These are phyloP conservation scores for Porites rus DNA, from an alignment of 92 coral and sea anemone species.

Conservation along the genomic window DNA sequence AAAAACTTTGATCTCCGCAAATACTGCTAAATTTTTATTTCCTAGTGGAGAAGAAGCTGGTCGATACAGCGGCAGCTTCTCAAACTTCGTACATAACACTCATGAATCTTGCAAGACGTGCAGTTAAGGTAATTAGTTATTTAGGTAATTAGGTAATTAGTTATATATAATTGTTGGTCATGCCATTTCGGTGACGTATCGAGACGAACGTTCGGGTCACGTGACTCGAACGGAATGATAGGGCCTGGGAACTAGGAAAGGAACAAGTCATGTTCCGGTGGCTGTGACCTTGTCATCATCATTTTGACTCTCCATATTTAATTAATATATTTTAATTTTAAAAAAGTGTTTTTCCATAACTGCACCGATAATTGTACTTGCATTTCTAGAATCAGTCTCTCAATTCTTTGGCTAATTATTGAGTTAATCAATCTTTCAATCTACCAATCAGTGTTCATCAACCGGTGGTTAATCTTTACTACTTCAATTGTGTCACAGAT, in stretches of 20 bases:
- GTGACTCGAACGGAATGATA: too few species aligned
- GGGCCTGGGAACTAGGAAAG: too few species aligned
- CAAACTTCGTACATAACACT: conserved; percentile 61
- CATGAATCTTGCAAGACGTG: conserved; percentile 64
- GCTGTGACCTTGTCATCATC: too few species aligned
- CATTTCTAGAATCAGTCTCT: background rate
- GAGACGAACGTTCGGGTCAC: too few species aligned
- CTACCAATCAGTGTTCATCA: background rate
- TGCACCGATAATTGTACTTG: too few species aligned
- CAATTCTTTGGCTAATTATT: background rate
- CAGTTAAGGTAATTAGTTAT: conserved; percentile 64
- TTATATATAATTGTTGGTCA: too few species aligned
- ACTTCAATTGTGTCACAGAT: conserved; percentile 37
- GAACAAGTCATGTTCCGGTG: too few species aligned
- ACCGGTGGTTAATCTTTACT: background rate
- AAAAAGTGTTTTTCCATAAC: too few species aligned
- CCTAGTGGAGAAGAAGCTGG: conserved; percentile 24
- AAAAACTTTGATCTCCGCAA: background rate
- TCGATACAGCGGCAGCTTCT: conserved; percentile 18
- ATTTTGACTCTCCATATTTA: too few species aligned
- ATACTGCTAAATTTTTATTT: conserved; percentile 18
- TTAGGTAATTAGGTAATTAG: too few species aligned
- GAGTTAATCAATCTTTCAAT: background rate
- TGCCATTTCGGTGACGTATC: too few species aligned
- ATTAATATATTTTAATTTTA: too few species aligned